phyloP scores from a whole-genome alignment of 1,140 invertebrate species.

The Drosophila jambulina region DNA sequence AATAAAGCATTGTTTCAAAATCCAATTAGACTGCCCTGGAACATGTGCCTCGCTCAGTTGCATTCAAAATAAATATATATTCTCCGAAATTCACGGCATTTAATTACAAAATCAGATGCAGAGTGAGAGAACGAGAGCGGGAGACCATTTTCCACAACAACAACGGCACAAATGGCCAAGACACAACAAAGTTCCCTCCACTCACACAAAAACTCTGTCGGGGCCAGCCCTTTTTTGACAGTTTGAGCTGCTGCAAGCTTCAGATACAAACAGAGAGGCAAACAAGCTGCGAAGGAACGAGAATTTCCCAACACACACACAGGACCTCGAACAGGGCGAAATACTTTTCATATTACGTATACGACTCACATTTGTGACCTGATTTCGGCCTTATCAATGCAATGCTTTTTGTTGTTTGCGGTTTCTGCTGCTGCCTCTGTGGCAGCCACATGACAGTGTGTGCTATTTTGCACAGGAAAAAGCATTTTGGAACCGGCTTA shows the following conservation, averaged over 20 bases:
- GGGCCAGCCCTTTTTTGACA: constrained; percentile 50
- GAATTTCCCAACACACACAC: constrained; percentile 20
- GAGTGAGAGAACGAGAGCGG: constrained; percentile 1
- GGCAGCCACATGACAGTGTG: constrained; percentile 54
- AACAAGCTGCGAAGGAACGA: constrained; percentile 35
- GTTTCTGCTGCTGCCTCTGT: constrained; percentile 33
- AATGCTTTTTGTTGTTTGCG: constrained; percentile 66
- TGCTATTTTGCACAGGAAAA: constrained; percentile 7
- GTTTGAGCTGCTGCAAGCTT: constrained; percentile 46
- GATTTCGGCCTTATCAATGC: constrained; percentile 79
- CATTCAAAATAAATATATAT: constrained; percentile 16
- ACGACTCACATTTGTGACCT: constrained; percentile 73
- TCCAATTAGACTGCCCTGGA: constrained; percentile 16
- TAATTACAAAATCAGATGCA: constrained; percentile 53
- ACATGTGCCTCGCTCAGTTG: constrained; percentile 1
- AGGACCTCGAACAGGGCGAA: constrained; percentile 57
- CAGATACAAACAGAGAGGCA: constrained; percentile 44
- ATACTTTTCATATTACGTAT: constrained; percentile 79
- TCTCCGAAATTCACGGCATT: constrained; percentile 18
- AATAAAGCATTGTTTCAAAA: constrained; percentile 6
- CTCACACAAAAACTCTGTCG: constrained; percentile 36
- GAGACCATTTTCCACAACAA: constrained; percentile 18
- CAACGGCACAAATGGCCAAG: constrained; percentile 22
- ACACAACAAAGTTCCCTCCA: constrained; percentile 37
- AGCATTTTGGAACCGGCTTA: neutral